phyloP scores from a whole-genome alignment of 1,140 invertebrate species.

The Drosophila grimshawi region DNA sequence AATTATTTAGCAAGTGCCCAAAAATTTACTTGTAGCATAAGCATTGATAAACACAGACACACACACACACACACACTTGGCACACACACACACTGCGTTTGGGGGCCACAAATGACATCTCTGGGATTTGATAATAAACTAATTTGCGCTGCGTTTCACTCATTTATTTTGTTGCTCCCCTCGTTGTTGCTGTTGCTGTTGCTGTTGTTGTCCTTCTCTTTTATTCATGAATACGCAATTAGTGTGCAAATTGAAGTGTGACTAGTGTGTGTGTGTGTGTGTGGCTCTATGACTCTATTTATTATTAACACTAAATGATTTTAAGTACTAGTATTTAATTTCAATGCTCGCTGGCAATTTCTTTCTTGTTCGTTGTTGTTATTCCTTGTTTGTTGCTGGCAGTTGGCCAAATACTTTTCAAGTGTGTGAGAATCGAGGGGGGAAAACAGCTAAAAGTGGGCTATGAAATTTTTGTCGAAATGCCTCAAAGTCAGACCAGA shows the following conservation, averaged over 20 bases:
- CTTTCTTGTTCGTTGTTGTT: slow-evolving; percentile 37
- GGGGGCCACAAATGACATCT: slow-evolving; percentile 69
- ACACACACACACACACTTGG: slow-evolving; percentile 22
- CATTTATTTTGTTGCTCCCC: slow-evolving; percentile 10
- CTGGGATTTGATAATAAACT: slow-evolving; percentile 78
- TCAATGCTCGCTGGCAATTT: slow-evolving; percentile 31
- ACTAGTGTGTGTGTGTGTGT: neutral
- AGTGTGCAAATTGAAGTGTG: slow-evolving; percentile 75
- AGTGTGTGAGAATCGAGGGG: too few relatives aligned
- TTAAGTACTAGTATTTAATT: slow-evolving; percentile 70
- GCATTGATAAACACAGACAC: slow-evolving; percentile 33
- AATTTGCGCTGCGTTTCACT: slow-evolving; percentile 57
- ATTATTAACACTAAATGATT: slow-evolving; percentile 76
- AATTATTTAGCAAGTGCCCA: slow-evolving; percentile 56
- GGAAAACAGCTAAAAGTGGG: slow-evolving; percentile 13
- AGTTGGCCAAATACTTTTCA: slow-evolving; percentile 49
- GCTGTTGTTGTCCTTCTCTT: slow-evolving; percentile 33
- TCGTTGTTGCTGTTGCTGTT: neutral
- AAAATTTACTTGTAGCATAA: slow-evolving; percentile 24
- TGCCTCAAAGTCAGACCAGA: slow-evolving; percentile 45
- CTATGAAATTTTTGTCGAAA: slow-evolving; percentile 43
- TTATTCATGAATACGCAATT: slow-evolving; percentile 81
- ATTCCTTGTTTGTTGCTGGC: slow-evolving; percentile 50
- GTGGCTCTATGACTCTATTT: slow-evolving; percentile 49
- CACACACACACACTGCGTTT: slow-evolving; percentile 32